These are phyloP conservation scores for Cataglyphis livida DNA, from an alignment of 2,888 invertebrate genomes.

Conservation along the genomic window DNA sequence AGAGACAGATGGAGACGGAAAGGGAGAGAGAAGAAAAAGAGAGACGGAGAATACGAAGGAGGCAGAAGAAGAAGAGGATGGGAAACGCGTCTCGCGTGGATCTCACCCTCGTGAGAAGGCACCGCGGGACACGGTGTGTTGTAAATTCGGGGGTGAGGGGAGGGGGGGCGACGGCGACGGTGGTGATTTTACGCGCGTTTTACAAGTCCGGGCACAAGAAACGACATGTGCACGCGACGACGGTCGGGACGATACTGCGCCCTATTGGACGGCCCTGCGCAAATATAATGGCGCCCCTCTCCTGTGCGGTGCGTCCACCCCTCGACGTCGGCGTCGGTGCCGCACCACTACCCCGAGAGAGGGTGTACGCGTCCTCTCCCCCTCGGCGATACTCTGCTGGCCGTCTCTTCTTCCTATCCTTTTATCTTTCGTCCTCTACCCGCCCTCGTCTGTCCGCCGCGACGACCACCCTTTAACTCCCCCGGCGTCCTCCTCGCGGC, in stretches of 20 bases:
- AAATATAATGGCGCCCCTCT: conserved; percentile 85
- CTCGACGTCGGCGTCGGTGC: conserved; percentile 66
- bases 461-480: conserved; percentile 29
- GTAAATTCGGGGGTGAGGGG: not conserved
- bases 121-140: conserved; percentile 17
- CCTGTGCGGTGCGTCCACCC: conserved; percentile 71
- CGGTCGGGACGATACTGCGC: conserved; percentile 85
- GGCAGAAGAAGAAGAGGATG: not conserved
- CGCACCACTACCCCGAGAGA: conserved; percentile 52
- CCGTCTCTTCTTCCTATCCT: conserved; percentile 69
- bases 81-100: conserved; percentile 36
- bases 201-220: conserved; percentile 55
- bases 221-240: conserved; percentile 82
- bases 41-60: not conserved
- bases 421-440: conserved; percentile 63
- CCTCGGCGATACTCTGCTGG: conserved; percentile 55
- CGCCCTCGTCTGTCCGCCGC: conserved; percentile 47
- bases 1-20: not conserved
- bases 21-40: not conserved
- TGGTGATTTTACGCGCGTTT: conserved; percentile 58
- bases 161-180: conserved; percentile 56
- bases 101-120: conserved; percentile 36
- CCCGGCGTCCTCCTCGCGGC: not conserved
- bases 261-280: conserved; percentile 85
- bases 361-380: conserved; percentile 66